Evolutionary conservation across 2,113 vertebrate genomes (phyloP).

Genomic region (Phyllostomus hastatus): DNA sequence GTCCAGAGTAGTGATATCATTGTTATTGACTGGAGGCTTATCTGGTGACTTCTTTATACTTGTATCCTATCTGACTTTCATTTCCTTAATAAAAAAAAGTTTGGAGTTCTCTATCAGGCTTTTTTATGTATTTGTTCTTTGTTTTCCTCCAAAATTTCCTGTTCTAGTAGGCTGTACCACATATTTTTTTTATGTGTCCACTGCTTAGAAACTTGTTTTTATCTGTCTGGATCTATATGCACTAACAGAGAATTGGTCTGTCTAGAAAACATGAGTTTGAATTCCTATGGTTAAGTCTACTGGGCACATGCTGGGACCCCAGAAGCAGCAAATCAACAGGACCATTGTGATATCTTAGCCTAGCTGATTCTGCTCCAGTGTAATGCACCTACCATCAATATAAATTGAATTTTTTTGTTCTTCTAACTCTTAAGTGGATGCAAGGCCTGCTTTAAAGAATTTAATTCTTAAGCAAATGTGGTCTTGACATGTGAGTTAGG

Average conservation of each 20-base stretch:
- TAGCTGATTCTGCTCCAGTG: not conserved
- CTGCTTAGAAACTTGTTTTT: not conserved
- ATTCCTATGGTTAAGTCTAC: not conserved
- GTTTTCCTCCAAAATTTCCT: conserved; percentile 43
- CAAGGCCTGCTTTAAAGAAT: not conserved
- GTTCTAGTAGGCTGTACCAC: not conserved
- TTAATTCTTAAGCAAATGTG: not conserved
- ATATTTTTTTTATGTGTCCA: not conserved
- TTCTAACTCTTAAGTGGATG: not conserved
- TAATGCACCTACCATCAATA: not conserved
- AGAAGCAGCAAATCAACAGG: not conserved
- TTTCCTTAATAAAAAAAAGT: conserved; percentile 31
- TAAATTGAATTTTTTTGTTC: not conserved
- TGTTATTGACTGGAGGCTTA: not conserved
- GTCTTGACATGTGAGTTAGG: not conserved
- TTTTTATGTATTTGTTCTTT: not conserved
- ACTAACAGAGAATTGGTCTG: not conserved
- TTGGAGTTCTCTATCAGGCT: not conserved
- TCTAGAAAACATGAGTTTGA: not conserved
- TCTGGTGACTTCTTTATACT: not conserved
- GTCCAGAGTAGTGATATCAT: not conserved
- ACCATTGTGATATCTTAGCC: not conserved
- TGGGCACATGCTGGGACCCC: too few relatives aligned
- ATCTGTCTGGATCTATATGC: conserved; percentile 37
- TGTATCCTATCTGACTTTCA: conserved; percentile 27